phyloP scores from a whole-genome alignment of 2,113 vertebrate species.

The Hiodon tergisus region DNA sequence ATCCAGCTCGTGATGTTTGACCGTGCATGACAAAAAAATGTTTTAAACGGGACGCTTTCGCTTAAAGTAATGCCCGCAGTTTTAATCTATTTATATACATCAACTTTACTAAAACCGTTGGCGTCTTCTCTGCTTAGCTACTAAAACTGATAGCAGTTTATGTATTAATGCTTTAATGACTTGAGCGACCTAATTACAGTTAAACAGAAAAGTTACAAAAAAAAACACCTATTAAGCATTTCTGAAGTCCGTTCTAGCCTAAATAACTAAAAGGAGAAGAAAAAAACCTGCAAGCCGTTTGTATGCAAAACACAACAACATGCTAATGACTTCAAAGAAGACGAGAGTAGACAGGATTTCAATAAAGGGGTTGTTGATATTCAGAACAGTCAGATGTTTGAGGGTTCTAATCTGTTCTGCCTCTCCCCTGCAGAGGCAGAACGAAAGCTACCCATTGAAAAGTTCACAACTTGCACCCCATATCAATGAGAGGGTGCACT shows the following conservation, averaged over 20 bases:
- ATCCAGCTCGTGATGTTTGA: neutral
- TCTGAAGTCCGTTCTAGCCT: neutral
- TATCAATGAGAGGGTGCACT: neutral
- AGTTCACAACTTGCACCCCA: slow-evolving; percentile 43
- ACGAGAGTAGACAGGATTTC: slow-evolving; percentile 55
- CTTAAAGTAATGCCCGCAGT: neutral
- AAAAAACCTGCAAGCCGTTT: slow-evolving; percentile 45
- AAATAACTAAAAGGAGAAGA: slow-evolving; percentile 33
- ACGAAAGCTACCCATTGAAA: slow-evolving; percentile 29
- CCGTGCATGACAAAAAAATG: neutral
- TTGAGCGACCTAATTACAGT: slow-evolving; percentile 14
- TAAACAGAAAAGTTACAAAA: neutral
- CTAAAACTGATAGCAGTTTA: no score
- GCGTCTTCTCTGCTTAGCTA: neutral
- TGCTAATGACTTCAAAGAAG: slow-evolving; percentile 55
- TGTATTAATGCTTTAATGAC: neutral
- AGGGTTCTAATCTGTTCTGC: slow-evolving; percentile 51
- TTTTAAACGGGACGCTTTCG: no score
- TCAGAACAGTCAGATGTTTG: slow-evolving; percentile 38
- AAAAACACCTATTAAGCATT: slow-evolving; percentile 22
- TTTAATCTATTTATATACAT: neutral
- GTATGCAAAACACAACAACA: slow-evolving; percentile 58
- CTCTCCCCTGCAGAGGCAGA: slow-evolving; percentile 17
- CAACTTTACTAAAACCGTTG: neutral
- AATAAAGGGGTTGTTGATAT: slow-evolving; percentile 54